phyloP scores from a whole-genome alignment of 2,797 vertebrate genomes.

The Miichthys miiuy region DNA sequence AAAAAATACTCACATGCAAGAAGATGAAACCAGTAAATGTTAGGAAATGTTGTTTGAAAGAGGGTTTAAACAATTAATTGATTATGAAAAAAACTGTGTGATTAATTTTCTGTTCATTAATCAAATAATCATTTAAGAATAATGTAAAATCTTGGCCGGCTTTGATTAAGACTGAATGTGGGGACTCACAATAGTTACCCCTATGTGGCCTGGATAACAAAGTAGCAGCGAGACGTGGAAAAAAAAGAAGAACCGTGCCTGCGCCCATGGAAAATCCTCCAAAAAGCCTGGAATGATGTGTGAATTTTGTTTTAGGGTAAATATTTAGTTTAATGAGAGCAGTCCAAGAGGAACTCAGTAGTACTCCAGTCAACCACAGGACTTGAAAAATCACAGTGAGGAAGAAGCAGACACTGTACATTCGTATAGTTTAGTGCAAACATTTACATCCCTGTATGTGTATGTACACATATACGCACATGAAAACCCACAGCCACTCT shows the following conservation, averaged over 20 bases:
- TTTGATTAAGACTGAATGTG: background rate
- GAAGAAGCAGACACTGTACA: conserved; percentile 17
- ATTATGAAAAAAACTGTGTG: background rate
- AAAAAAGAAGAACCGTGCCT: conserved; percentile 6
- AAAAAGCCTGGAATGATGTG: conserved; percentile 39
- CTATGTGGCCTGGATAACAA: conserved; percentile 24
- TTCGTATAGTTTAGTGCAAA: conserved; percentile 21
- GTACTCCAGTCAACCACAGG: conserved; percentile 15
- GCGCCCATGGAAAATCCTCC: conserved; percentile 40
- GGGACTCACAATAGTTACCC: background rate
- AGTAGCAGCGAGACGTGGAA: background rate
- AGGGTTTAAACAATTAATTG: background rate
- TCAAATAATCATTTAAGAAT: background rate
- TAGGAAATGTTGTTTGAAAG: background rate
- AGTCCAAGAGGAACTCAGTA: conserved; percentile 45
- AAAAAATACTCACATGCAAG: background rate
- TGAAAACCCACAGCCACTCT: background rate
- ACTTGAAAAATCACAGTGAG: conserved; percentile 24
- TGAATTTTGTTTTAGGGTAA: conserved; percentile 46
- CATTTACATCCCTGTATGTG: conserved; percentile 7
- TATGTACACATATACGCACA: background rate
- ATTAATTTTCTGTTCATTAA: background rate
- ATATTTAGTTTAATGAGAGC: conserved; percentile 55
- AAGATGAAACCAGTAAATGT: background rate
- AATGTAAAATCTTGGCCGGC: background rate